A percentile compares a stretch with the other conserved stretches of the same genome.
Evolutionary conservation across 1,140 invertebrate genomes (phyloP).

Genomic region (Hyphantria cunea): DNA sequence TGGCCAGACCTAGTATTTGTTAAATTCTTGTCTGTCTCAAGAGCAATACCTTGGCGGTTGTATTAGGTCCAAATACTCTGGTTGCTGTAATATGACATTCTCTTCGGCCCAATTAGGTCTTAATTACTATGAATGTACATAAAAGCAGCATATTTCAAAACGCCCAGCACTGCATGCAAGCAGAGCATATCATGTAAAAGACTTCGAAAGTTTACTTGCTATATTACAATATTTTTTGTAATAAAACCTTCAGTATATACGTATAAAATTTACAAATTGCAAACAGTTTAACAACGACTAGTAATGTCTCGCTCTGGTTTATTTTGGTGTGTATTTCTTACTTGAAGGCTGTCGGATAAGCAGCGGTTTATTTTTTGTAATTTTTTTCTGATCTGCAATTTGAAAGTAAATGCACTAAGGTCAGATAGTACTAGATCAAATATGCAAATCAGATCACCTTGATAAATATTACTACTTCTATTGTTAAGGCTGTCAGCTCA

Average conservation of each 20-base stretch:
- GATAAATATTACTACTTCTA: slow-evolving; percentile 29
- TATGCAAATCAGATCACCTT: slow-evolving; percentile 32
- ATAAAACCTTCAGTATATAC: slow-evolving; percentile 17
- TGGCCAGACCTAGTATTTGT: too few species aligned
- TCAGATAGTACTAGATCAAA: slow-evolving; percentile 31
- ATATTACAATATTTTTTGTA: slow-evolving; percentile 17
- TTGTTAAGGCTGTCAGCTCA: background rate
- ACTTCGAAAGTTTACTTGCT: slow-evolving; percentile 10
- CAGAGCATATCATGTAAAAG: slow-evolving; percentile 18
- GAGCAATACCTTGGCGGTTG: too few species aligned
- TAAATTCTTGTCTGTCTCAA: too few species aligned
- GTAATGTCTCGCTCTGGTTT: background rate
- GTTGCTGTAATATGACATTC: background rate
- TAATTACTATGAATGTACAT: slow-evolving; percentile 21
- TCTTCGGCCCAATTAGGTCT: background rate
- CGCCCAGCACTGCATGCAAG: slow-evolving; percentile 12
- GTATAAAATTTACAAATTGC: slow-evolving; percentile 10
- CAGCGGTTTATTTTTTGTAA: too few species aligned
- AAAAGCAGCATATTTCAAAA: slow-evolving; percentile 7
- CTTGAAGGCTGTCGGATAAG: slow-evolving; percentile 20
- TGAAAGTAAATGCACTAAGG: slow-evolving; percentile 32
- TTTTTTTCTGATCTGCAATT: slow-evolving; percentile 14
- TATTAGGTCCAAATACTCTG: background rate
- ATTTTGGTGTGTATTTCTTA: slow-evolving; percentile 9
- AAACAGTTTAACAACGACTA: slow-evolving; percentile 3